Conservation (phyloP, 92 coral and sea anemone genomes). For the Epizoanthus fatuus region DNA sequence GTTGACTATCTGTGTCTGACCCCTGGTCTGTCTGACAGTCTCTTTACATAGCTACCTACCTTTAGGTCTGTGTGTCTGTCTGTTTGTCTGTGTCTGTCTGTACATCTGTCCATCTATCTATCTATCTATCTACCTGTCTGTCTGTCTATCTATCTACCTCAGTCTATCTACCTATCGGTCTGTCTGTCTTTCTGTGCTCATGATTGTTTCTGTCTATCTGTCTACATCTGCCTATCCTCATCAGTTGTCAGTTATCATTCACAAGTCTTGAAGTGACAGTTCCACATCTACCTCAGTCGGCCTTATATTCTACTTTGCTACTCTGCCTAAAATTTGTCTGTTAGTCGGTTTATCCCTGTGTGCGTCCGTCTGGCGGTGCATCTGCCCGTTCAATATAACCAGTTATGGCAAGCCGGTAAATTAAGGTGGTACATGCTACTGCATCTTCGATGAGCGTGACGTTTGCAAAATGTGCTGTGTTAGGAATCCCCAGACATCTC, state of each 20-base stretch:
- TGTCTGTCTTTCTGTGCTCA: too few species aligned
- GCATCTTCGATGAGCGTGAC: conserved; percentile 98
- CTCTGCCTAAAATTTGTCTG: not conserved
- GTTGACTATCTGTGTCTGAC: not conserved
- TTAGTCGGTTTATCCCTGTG: not conserved
- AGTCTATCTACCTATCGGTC: not conserved
- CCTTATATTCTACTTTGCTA: not conserved
- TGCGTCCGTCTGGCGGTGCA: not conserved
- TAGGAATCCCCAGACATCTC: conserved; percentile 98
- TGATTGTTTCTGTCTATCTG: not conserved
- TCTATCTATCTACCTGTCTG: not conserved
- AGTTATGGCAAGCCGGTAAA: conserved; percentile 9
- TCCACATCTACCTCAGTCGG: not conserved
- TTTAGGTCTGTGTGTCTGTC: not conserved
- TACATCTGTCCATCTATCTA: not conserved
- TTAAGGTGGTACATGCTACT: conserved; percentile 82
- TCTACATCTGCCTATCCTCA: not conserved
- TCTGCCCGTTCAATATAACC: not conserved
- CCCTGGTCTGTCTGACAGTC: not conserved
- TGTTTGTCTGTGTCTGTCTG: not conserved
- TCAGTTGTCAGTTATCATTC: not conserved
- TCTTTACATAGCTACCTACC: not conserved
- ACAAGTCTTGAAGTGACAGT: not conserved
- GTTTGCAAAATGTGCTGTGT: conserved; percentile 99
- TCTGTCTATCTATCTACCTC: not conserved